Percentiles rank a stretch among this genome's conserved stretches.
Evolutionary conservation across 2,888 invertebrate genomes (phyloP).

Genomic region (Lacanobia oleracea): DNA sequence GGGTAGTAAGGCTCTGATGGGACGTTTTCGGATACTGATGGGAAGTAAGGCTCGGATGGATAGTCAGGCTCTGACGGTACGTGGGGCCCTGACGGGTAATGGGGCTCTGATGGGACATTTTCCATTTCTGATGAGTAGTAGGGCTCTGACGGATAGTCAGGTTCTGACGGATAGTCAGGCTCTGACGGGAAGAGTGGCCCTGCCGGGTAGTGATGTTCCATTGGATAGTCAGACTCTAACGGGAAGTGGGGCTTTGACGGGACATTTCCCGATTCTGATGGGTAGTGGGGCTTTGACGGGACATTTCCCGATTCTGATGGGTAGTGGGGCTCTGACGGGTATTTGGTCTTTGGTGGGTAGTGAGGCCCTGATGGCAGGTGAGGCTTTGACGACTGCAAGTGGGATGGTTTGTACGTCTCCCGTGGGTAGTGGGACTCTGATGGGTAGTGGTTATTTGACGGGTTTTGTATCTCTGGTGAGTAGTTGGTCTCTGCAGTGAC

Average conservation of each 20-base stretch:
- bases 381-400: not conserved
- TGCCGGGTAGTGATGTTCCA: not conserved
- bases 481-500: not conserved
- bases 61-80: not conserved
- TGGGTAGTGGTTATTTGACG: not conserved
- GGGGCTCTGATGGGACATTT: not conserved
- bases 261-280: not conserved
- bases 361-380: not conserved
- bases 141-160: not conserved
- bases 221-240: not conserved
- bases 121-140: not conserved
- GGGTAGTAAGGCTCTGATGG: not conserved
- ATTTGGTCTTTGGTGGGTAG: too few species aligned
- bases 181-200: not conserved
- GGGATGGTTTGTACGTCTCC: not conserved
- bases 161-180: not conserved
- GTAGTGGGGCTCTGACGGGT: not conserved
- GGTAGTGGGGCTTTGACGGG: not conserved
- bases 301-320: not conserved
- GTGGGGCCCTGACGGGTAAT: not conserved
- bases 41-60: not conserved
- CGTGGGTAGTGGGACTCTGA: not conserved
- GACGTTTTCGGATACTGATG: too few species aligned
- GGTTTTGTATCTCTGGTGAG: not conserved
- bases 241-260: not conserved